Evolutionary conservation across 2,797 vertebrate species (phyloP).

Genomic region (Jordanella pulchra): DNA sequence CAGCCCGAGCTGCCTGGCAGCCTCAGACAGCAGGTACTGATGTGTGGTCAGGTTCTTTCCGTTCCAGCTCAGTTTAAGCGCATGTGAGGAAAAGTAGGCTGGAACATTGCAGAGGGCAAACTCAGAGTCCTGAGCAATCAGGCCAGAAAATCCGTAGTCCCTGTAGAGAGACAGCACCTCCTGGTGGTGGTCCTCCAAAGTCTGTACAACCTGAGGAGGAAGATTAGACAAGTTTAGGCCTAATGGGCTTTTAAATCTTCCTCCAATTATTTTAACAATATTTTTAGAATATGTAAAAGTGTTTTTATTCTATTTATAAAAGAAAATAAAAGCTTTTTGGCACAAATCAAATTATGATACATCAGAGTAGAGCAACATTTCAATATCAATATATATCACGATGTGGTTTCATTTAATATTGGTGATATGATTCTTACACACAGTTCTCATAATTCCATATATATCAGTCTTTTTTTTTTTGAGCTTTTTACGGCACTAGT

Average conservation of each 20-base stretch:
- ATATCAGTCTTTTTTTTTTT: too few relatives aligned
- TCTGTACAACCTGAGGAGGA: slow-evolving; percentile 88
- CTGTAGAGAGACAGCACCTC: slow-evolving; percentile 93
- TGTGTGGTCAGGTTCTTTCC: slow-evolving; percentile 94
- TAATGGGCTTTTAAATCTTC: background rate
- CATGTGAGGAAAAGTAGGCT: slow-evolving; percentile 91
- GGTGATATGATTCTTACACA: too few relatives aligned
- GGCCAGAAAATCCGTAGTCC: slow-evolving; percentile 89
- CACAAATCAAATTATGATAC: too few relatives aligned
- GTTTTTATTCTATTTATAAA: too few relatives aligned
- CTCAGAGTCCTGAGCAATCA: slow-evolving; percentile 93
- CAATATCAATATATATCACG: too few relatives aligned
- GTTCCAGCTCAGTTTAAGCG: slow-evolving; percentile 94
- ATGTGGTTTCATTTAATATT: too few relatives aligned
- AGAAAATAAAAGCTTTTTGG: too few relatives aligned
- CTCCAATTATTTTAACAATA: background rate
- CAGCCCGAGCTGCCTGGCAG: slow-evolving; percentile 89
- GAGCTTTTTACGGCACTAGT: too few relatives aligned
- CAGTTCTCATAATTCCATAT: too few relatives aligned
- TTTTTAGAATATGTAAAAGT: background rate
- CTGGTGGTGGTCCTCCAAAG: slow-evolving; percentile 93
- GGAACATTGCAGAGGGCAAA: slow-evolving; percentile 92
- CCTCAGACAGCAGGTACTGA: slow-evolving; percentile 92
- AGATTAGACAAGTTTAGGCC: slow-evolving; percentile 4
- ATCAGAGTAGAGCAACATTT: too few relatives aligned